Evolutionary conservation across 2,797 vertebrate genomes (phyloP).

Genomic region (Sebastes aleutianus): DNA sequence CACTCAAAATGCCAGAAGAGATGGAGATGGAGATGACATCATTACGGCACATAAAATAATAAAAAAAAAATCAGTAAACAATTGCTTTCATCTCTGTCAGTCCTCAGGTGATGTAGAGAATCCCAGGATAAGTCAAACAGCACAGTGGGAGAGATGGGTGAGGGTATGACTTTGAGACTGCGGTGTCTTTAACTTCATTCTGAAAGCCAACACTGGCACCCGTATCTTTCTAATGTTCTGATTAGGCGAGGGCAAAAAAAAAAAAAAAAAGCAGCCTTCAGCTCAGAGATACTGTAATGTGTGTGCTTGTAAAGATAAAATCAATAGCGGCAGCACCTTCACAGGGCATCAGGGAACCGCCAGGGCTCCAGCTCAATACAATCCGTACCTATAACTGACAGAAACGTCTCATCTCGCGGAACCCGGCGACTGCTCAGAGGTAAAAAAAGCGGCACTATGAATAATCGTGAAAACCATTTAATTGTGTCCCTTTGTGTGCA

Average conservation of each 20-base stretch:
- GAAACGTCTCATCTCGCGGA: constrained; percentile 63
- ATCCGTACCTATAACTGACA: constrained; percentile 59
- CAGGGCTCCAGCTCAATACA: constrained; percentile 49
- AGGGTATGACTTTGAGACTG: constrained; percentile 35
- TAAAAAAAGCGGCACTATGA: constrained; percentile 62
- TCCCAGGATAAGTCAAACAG: constrained; percentile 59
- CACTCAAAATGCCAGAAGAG: constrained; percentile 46
- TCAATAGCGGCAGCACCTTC: constrained; percentile 66
- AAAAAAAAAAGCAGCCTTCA: constrained; percentile 49
- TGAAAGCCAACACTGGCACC: constrained; percentile 38
- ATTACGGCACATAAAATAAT: constrained; percentile 38
- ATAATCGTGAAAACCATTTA: constrained; percentile 75
- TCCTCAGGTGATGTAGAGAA: constrained; percentile 60
- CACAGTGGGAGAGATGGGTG: constrained; percentile 37
- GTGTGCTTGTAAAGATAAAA: constrained; percentile 64
- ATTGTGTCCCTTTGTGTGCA: constrained; percentile 75
- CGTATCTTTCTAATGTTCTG: constrained; percentile 60
- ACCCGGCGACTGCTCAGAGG: constrained; percentile 60
- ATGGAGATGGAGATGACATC: constrained; percentile 57
- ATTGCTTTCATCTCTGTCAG: constrained; percentile 42
- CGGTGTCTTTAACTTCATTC: constrained; percentile 44
- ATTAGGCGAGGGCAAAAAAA: constrained; percentile 56
- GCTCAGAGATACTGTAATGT: constrained; percentile 63
- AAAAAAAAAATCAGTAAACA: constrained; percentile 38
- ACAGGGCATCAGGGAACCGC: constrained; percentile 59